A percentile compares a stretch with the other conserved stretches of the same genome.
phyloP scores from a whole-genome alignment of 2,797 vertebrate genomes.

The Holocentrus rufus region DNA sequence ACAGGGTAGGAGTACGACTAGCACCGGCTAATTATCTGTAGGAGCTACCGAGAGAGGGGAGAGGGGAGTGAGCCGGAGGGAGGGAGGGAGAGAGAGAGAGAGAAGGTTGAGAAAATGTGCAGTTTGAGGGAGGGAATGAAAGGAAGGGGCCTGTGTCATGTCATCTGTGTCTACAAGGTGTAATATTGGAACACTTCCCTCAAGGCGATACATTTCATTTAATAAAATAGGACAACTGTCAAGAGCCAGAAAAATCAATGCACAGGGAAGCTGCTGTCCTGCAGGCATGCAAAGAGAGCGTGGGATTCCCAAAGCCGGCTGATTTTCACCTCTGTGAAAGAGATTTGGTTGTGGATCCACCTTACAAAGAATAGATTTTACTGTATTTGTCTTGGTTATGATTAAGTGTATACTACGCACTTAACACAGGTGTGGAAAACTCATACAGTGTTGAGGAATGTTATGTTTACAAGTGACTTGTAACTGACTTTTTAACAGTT shows the following conservation, averaged over 20 bases:
- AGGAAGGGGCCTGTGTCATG: constrained; percentile 41
- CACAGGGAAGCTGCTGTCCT: background rate
- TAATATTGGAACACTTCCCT: constrained; percentile 51
- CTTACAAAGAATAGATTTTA: background rate
- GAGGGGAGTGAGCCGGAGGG: constrained; percentile 15
- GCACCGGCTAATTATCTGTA: constrained; percentile 63
- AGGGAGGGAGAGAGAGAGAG: constrained; percentile 13
- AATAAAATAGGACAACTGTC: constrained; percentile 43
- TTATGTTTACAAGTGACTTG: too few relatives aligned
- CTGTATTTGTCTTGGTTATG: background rate
- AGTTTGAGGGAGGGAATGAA: constrained; percentile 33
- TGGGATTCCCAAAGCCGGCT: background rate
- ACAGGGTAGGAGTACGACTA: constrained; percentile 53
- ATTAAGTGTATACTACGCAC: background rate
- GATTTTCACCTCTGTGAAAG: background rate
- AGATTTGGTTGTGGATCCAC: background rate
- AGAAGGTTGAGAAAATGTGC: constrained; percentile 3
- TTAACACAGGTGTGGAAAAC: background rate
- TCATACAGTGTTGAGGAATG: too few relatives aligned
- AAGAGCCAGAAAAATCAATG: constrained; percentile 38
- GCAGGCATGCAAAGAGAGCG: constrained; percentile 4
- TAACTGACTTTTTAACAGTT: too few relatives aligned
- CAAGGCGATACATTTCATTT: constrained; percentile 37
- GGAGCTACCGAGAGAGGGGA: constrained; percentile 32
- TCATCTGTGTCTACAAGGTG: constrained; percentile 48